A percentile compares a stretch with the other conserved stretches of the same genome.
Conservation (phyloP, 37 sponge, comb jelly and placozoan genomes). For the Theonella swinhoei region DNA sequence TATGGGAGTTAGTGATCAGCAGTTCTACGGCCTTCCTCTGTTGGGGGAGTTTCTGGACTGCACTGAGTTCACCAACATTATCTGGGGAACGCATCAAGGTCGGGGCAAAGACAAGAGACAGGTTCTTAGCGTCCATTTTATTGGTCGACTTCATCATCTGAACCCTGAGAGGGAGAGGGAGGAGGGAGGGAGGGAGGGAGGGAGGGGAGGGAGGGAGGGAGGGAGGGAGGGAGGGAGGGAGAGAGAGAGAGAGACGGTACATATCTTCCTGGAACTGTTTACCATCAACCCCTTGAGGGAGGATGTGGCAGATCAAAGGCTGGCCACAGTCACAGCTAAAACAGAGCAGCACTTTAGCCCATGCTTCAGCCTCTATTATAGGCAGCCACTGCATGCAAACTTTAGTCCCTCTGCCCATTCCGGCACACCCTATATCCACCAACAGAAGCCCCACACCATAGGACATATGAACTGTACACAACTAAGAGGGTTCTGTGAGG, state of each 20-base stretch:
- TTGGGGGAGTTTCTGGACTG: conserved; percentile 73
- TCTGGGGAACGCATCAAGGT: conserved; percentile 79
- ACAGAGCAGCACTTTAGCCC: too few relatives aligned
- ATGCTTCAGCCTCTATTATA: too few relatives aligned
- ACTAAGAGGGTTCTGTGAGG: too few relatives aligned
- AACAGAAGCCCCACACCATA: too few relatives aligned
- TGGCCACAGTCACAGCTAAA: too few relatives aligned
- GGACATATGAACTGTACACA: too few relatives aligned
- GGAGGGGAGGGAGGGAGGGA: not conserved
- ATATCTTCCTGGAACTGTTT: not conserved
- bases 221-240: not conserved
- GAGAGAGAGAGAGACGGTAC: not conserved
- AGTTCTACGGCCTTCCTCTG: conserved; percentile 72
- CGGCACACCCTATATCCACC: too few relatives aligned
- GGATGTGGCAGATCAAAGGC: too few relatives aligned
- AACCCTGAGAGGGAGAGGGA: conserved; percentile 45
- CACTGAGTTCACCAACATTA: conserved; percentile 38
- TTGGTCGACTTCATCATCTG: conserved; percentile 41
- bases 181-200: not conserved
- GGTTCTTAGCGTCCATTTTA: conserved; percentile 84
- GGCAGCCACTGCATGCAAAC: too few relatives aligned
- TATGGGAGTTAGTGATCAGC: conserved; percentile 45
- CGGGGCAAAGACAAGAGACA: conserved; percentile 91
- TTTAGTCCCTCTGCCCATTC: too few relatives aligned
- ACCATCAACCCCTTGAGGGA: too few relatives aligned